Evolutionary conservation across 2,888 invertebrate species (phyloP).

Genomic region (Phoenoteleia sp.): DNA sequence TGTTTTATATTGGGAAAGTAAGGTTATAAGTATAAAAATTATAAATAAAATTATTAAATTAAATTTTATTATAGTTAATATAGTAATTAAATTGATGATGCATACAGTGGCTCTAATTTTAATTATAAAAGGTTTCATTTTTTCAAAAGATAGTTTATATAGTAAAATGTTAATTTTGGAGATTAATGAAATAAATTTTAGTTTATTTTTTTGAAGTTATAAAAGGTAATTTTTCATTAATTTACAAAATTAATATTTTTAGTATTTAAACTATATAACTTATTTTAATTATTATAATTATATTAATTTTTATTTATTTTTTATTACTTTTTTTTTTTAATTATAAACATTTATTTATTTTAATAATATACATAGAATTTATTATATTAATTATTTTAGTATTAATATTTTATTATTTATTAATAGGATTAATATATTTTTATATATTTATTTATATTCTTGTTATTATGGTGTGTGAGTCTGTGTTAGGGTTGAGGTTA

Average conservation of each 20-base stretch:
- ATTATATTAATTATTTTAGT: conserved; percentile 88
- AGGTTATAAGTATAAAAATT: conserved; percentile 80
- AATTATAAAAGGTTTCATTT: conserved; percentile 19
- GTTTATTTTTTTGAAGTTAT: conserved; percentile 88
- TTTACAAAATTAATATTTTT: conserved; percentile 92
- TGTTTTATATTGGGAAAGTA: too few relatives aligned
- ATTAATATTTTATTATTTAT: conserved; percentile 83
- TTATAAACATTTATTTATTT: conserved; percentile 88
- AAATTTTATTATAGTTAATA: conserved; percentile 87
- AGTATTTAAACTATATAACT: conserved; percentile 89
- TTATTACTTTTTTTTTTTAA: conserved; percentile 86
- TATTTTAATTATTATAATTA: conserved; percentile 81
- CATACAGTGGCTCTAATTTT: too few relatives aligned
- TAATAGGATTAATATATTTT: too few relatives aligned
- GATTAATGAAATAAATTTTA: conserved; percentile 88
- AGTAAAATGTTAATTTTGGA: conserved; percentile 91
- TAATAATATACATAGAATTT: conserved; percentile 88
- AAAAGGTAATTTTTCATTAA: conserved; percentile 88
- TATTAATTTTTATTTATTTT: conserved; percentile 34
- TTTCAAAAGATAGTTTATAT: conserved; percentile 89
- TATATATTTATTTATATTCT: conserved; percentile 87
- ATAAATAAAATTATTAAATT: conserved; percentile 85
- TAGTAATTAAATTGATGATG: too few relatives aligned
- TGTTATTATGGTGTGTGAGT: conserved; percentile 90
- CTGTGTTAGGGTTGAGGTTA: conserved; percentile 89